Percentiles rank a stretch among this genome's conserved stretches.
phyloP scores from a whole-genome alignment of 1,140 invertebrate genomes.

The Trichonephila clavipes region DNA sequence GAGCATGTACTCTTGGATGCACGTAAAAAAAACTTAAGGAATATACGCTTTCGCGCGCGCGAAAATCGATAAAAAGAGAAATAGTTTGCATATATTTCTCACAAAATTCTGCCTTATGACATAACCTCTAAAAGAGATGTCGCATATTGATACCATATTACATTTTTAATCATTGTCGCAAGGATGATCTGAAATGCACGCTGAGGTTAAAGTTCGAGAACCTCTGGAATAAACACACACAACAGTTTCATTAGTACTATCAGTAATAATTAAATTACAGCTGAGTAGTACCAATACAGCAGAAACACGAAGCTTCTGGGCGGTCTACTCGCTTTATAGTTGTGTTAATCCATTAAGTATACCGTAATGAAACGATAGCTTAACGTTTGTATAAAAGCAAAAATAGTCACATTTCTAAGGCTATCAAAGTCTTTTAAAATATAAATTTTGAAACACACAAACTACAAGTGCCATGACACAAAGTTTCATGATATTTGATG shows the following conservation, averaged over 20 bases:
- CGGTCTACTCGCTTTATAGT: conserved; percentile 46
- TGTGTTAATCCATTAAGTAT: conserved; percentile 19
- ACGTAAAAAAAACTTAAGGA: too few relatives aligned
- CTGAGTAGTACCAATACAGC: conserved; percentile 64
- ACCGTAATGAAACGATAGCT: conserved; percentile 64
- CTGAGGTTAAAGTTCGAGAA: too few relatives aligned
- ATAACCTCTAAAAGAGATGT: too few relatives aligned
- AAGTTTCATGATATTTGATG: not conserved
- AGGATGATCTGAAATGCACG: too few relatives aligned
- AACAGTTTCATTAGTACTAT: not conserved
- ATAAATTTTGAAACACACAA: not conserved
- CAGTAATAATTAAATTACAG: not conserved
- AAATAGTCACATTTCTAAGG: not conserved
- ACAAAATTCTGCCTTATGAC: too few relatives aligned
- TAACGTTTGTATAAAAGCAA: not conserved
- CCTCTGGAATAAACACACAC: not conserved
- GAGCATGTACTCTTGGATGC: too few relatives aligned
- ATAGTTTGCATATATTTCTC: too few relatives aligned
- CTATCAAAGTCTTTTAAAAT: too few relatives aligned
- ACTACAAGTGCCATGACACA: not conserved
- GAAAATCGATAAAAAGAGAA: too few relatives aligned
- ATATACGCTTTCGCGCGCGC: too few relatives aligned
- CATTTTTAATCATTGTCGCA: too few relatives aligned
- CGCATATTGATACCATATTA: too few relatives aligned
- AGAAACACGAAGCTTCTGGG: conserved; percentile 68